Conservation (phyloP, 2,888 invertebrate genomes). For the Drosophila eohydei region DNA sequence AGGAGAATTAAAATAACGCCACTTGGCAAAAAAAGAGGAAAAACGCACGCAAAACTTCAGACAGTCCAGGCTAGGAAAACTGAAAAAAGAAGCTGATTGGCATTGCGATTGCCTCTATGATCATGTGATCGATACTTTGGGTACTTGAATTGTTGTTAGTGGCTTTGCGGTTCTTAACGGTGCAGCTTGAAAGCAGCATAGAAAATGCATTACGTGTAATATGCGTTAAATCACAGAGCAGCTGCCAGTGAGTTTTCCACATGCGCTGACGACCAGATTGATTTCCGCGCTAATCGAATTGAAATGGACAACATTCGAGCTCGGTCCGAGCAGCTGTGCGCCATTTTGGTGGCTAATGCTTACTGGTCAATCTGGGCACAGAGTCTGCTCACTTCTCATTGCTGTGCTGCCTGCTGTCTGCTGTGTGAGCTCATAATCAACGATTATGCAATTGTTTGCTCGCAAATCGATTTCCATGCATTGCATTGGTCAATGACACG, state of each 20-base stretch:
- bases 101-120: conserved; percentile 46
- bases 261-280: conserved; percentile 61
- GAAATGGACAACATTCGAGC: conserved; percentile 54
- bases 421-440: conserved; percentile 48
- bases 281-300: conserved; percentile 73
- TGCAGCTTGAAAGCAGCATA: conserved; percentile 48
- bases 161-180: conserved; percentile 63
- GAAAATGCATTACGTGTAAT: conserved; percentile 74
- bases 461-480: conserved; percentile 64
- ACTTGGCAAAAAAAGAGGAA: conserved; percentile 36
- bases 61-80: conserved; percentile 25
- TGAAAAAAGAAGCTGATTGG: conserved; percentile 49
- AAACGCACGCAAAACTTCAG: conserved; percentile 49
- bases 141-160: conserved; percentile 56
- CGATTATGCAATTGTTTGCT: conserved; percentile 66
- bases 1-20: conserved; percentile 67
- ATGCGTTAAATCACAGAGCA: conserved; percentile 69
- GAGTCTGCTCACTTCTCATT: background rate
- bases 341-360: conserved; percentile 36
- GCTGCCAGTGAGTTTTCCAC: conserved; percentile 45
- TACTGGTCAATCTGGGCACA: conserved; percentile 5
- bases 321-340: conserved; percentile 32
- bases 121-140: conserved; percentile 59
- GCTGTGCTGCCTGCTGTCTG: background rate
- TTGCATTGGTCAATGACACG: conserved; percentile 59